These are phyloP conservation scores for Hylaea fasciaria DNA, from an alignment of 2,888 invertebrate species.

Conservation along the genomic window DNA sequence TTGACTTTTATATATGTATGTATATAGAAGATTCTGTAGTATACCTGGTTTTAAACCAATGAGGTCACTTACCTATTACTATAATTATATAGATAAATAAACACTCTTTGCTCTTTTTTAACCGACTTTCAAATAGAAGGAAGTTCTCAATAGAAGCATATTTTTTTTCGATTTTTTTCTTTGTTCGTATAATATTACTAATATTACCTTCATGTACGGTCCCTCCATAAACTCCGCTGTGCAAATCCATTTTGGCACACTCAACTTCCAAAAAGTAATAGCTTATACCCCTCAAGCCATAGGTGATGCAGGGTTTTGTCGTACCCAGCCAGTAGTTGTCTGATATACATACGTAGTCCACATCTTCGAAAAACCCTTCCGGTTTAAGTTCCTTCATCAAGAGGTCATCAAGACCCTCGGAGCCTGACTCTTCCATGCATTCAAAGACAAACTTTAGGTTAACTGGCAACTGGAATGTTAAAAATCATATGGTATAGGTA, in stretches of 20 bases:
- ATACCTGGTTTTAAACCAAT: too few species aligned
- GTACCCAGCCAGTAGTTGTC: constrained; percentile 99
- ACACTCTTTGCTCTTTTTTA: too few species aligned
- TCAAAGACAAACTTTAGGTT: constrained; percentile 97
- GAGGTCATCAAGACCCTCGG: constrained; percentile 96
- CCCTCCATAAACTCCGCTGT: constrained; percentile 98
- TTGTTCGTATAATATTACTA: too few species aligned
- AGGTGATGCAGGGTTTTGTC: constrained; percentile 98
- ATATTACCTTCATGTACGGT: constrained; percentile 91
- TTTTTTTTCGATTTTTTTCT: too few species aligned
- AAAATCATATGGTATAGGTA: neutral
- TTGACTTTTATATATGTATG: too few species aligned
- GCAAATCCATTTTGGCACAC: constrained; percentile 96
- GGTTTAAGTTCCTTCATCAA: constrained; percentile 83
- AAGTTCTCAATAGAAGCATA: too few species aligned
- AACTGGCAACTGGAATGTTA: constrained; percentile 85
- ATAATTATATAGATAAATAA: too few species aligned
- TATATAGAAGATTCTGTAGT: too few species aligned
- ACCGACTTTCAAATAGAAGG: too few species aligned
- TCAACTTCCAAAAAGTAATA: constrained; percentile 95
- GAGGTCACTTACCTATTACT: too few species aligned
- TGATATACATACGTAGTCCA: constrained; percentile 98
- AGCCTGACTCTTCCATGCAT: constrained; percentile 99
- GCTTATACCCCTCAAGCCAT: constrained; percentile 96
- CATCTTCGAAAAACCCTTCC: constrained; percentile 91